Conservation (phyloP, 1,140 invertebrate genomes). For the Drosophila persimilis region DNA sequence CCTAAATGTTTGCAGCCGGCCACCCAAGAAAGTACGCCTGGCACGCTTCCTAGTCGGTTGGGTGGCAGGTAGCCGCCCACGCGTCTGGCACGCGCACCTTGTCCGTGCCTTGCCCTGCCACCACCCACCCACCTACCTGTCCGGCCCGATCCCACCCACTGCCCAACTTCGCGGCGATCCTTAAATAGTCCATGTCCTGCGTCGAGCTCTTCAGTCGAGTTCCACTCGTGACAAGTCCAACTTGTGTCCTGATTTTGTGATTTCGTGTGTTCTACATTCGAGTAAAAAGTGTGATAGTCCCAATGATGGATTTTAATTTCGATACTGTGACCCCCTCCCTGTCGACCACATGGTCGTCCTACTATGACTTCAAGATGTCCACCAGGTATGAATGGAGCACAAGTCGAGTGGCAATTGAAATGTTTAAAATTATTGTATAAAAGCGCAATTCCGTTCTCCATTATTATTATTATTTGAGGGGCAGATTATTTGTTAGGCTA, state of each 20-base stretch:
- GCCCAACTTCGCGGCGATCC: constrained; percentile 14
- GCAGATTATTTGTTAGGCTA: not conserved
- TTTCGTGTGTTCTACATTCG: constrained; percentile 41
- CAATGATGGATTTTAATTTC: constrained; percentile 59
- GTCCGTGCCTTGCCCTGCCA: constrained; percentile 12
- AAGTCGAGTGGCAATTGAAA: not conserved
- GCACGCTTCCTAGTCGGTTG: constrained; percentile 66
- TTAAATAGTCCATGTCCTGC: constrained; percentile 56
- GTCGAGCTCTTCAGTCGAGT: constrained; percentile 61
- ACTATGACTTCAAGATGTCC: constrained; percentile 62
- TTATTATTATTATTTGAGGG: not conserved
- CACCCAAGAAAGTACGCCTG: constrained; percentile 65
- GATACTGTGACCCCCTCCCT: constrained; percentile 55
- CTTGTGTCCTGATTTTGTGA: constrained; percentile 59
- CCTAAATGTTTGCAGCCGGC: constrained; percentile 38
- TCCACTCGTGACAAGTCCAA: constrained; percentile 72
- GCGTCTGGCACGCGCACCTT: constrained; percentile 70
- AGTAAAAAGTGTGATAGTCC: constrained; percentile 35
- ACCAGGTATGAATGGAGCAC: constrained; percentile 60
- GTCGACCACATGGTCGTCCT: constrained; percentile 66
- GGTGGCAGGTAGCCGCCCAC: constrained; percentile 63
- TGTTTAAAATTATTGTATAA: constrained; percentile 30
- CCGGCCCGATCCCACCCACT: constrained; percentile 9
- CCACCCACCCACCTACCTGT: constrained; percentile 9
- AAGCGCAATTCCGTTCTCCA: constrained; percentile 35